Evolutionary conservation across 1,140 invertebrate genomes (phyloP), one percentile per base, ranked within the genome.

Genomic region (Euglossa dilemma): DNA sequence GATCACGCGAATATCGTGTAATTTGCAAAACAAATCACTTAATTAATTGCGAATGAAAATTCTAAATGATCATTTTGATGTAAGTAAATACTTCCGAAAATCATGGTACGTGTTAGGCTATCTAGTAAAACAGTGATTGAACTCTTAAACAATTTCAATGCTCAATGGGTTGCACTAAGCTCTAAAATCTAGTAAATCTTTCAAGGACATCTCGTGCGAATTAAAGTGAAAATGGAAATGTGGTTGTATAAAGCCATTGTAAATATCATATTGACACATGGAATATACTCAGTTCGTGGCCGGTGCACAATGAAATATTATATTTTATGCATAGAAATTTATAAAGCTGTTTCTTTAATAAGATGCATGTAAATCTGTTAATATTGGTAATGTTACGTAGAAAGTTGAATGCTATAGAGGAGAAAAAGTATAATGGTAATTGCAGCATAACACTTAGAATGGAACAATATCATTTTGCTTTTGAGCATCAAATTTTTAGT

Each of bases 221-320:
- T 20, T 23, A 23, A 79, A 80, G 6, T n/a, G 18, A 59, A 50
- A 59, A 36, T 18, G 18, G 20, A 69, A n/a, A 45, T 18, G 54
- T 14, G 23, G 8, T 69, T 69, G n/a, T 69, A 18, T 63, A 28
- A 28, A 52, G 23, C 43, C 18, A 61, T 45, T 18, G 16, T 57
- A 47, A 47, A 74, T 57, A 9, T 45, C 14, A 63, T 36, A 54
- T 20, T 56, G 11, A 50, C 54, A 43, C 50, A 50, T 50, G 59
- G 28, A 64, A 45, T 20, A 36, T 70, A 43, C 52, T 78, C 67
- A 61, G 52, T 61, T 61, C 70, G 59, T 66, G 57, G 57, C 59
- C 70, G 50, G 64, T 76, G 63, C 73, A 69, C n/a, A 57, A 82
- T 45, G 23, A 73, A 18, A 54, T 79, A 50, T 64, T 64, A 75